Evolutionary conservation across 30 jellyfish, hydroid and myxozoan species (phyloP).

Genomic region (Catostylus mosaicus): DNA sequence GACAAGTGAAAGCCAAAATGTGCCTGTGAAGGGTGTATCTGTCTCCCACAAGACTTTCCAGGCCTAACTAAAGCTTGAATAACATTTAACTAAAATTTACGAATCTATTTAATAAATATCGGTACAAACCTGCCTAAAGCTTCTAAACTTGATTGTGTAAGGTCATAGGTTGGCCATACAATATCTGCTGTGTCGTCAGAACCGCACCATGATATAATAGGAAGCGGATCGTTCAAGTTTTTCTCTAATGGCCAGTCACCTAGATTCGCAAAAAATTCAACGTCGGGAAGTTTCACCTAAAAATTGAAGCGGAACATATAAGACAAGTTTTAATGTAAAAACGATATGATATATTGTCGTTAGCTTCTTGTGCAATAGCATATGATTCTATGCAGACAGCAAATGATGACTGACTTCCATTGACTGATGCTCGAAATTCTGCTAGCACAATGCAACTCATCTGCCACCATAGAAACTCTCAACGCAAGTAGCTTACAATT

Average conservation of each 20-base stretch:
- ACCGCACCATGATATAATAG: conserved; percentile 95
- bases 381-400: no score
- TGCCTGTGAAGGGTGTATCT: no score
- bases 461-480: neutral
- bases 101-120: no score
- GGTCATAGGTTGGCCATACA: conserved; percentile 91
- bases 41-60: no score
- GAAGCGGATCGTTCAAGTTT: conserved; percentile 68
- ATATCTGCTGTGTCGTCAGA: conserved; percentile 85
- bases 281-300: conserved; percentile 88
- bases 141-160: conserved; percentile 75
- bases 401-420: no score
- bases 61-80: no score
- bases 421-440: no score
- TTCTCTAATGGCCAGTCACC: conserved; percentile 96
- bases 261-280: conserved; percentile 86
- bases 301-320: neutral
- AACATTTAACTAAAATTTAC: no score
- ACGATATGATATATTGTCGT: neutral
- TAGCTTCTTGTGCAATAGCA: neutral
- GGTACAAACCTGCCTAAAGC: conserved; percentile 73
- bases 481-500: neutral
- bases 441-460: no score
- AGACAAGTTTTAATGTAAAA: neutral
- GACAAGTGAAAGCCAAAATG: no score